phyloP scores from a whole-genome alignment of 2,888 invertebrate genomes.

The Neelides folsomi region DNA sequence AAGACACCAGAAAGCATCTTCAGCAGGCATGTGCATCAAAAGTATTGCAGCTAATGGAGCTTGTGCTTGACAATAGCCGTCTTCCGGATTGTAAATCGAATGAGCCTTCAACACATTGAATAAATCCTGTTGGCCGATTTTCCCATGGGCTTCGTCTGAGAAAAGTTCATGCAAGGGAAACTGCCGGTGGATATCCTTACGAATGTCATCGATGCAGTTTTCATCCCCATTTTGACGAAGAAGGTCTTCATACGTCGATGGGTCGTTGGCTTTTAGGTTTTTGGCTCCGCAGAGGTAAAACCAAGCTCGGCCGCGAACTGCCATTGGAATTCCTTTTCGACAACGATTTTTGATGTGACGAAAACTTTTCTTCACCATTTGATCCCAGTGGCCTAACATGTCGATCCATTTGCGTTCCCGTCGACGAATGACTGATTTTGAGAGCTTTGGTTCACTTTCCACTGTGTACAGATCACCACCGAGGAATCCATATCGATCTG shows the following conservation, averaged over 20 bases:
- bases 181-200: constrained; percentile 85
- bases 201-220: constrained; percentile 80
- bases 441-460: constrained; percentile 39
- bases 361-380: no score
- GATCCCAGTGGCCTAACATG: no score
- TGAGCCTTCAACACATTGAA: constrained; percentile 85
- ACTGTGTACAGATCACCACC: constrained; percentile 82
- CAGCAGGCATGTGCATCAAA: constrained; percentile 95
- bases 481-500: constrained; percentile 81
- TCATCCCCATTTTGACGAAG: constrained; percentile 52
- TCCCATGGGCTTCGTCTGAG: constrained; percentile 55
- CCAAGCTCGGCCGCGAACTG: no score
- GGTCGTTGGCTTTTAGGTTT: no score
- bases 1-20: constrained; percentile 96
- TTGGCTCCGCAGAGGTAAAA: no score
- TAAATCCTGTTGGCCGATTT: constrained; percentile 62
- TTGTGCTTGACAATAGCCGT: constrained; percentile 95
- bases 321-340: no score
- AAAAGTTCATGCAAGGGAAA: constrained; percentile 98
- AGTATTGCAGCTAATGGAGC: constrained; percentile 93
- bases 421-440: no score
- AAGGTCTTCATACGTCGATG: no score
- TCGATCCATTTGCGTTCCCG: no score
- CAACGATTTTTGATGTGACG: no score
- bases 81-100: constrained; percentile 78